These are phyloP conservation scores for Corythucha ciliata DNA, from an alignment of 2,888 invertebrate species.

Conservation along the genomic window DNA sequence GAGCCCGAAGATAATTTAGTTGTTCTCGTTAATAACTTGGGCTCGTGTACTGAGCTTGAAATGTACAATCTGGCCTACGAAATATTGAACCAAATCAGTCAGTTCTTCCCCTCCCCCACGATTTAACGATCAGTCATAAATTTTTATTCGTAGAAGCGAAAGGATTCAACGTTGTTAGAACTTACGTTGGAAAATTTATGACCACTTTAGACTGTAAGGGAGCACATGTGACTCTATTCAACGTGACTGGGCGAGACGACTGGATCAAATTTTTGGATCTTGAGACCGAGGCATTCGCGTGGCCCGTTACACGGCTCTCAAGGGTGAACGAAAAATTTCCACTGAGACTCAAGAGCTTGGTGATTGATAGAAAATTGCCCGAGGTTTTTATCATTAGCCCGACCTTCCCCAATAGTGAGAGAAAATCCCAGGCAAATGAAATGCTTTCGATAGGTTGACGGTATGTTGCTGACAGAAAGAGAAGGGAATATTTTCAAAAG, in stretches of 20 bases:
- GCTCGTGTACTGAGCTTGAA: constrained; percentile 18
- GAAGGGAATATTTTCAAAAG: constrained; percentile 38
- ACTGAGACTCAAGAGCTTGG: not conserved
- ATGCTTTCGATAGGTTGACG: constrained; percentile 10
- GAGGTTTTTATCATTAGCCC: too few species aligned
- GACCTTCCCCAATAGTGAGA: not conserved
- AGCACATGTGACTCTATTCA: constrained; percentile 61
- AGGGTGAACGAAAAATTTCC: constrained; percentile 16
- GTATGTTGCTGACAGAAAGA: constrained; percentile 23
- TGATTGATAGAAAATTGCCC: constrained; percentile 14
- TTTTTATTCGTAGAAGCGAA: not conserved
- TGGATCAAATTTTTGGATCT: constrained; percentile 52
- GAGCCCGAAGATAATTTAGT: constrained; percentile 18
- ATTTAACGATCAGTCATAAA: not conserved
- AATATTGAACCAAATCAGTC: constrained; percentile 17
- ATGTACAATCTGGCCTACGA: constrained; percentile 18
- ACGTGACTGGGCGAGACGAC: constrained; percentile 42
- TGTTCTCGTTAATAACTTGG: constrained; percentile 19
- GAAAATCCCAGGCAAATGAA: not conserved
- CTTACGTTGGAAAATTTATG: constrained; percentile 52
- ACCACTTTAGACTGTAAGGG: constrained; percentile 73
- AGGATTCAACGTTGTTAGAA: constrained; percentile 38
- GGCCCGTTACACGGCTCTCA: constrained; percentile 45
- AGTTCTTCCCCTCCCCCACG: too few species aligned
- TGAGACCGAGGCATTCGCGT: constrained; percentile 49